Conservation (phyloP, 1,140 invertebrate genomes). For the Octopus sinensis region DNA sequence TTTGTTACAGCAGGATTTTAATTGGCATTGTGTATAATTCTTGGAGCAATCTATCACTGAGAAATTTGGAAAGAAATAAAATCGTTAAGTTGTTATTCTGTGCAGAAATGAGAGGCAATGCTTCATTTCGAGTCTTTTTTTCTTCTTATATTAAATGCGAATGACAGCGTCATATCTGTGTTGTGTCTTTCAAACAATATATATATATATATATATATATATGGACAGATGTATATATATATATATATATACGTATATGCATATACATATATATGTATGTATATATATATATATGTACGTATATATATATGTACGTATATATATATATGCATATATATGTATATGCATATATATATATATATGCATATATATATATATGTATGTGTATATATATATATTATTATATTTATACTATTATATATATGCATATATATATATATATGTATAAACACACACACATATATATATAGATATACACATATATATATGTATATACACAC, state of each 20-base stretch:
- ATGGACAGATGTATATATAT: neutral
- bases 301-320: neutral
- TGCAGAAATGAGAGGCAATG: too few relatives aligned
- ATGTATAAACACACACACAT: neutral
- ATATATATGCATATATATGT: neutral
- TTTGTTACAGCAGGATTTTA: too few relatives aligned
- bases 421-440: neutral
- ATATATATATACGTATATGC: neutral
- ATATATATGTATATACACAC: neutral
- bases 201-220: conserved; percentile 2
- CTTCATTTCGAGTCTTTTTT: too few relatives aligned
- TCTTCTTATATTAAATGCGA: too few relatives aligned
- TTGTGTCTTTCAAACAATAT: neutral
- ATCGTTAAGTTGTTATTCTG: too few relatives aligned
- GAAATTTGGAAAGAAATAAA: too few relatives aligned
- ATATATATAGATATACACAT: neutral
- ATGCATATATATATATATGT: neutral
- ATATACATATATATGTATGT: neutral
- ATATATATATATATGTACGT: neutral
- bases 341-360: neutral
- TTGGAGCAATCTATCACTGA: too few relatives aligned
- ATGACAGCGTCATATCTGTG: too few relatives aligned
- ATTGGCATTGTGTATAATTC: too few relatives aligned
- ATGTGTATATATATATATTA: neutral
- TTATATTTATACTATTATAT: neutral